Evolutionary conservation across 2,888 invertebrate genomes (phyloP).

Genomic region (Monochamus alternatus): DNA sequence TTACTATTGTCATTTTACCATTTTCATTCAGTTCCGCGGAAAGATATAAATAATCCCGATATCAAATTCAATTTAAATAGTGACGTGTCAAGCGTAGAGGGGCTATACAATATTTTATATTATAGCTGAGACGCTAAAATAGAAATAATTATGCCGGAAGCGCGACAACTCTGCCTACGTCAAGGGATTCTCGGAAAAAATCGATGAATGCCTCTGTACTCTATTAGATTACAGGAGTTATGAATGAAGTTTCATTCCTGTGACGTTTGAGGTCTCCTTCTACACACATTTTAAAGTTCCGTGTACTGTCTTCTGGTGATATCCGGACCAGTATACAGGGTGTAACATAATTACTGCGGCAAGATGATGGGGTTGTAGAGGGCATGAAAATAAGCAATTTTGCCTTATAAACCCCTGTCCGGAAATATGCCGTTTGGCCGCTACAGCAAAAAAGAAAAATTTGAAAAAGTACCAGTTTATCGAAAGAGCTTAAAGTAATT

Average conservation of each 20-base stretch:
- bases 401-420: too few relatives aligned
- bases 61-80: slow-evolving; percentile 7
- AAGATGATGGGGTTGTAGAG: too few relatives aligned
- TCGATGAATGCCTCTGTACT: background rate
- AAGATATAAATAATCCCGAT: background rate
- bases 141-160: background rate
- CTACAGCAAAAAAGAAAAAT: too few relatives aligned
- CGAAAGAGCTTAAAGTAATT: too few relatives aligned
- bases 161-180: background rate
- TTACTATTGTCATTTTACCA: background rate
- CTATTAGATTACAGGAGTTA: background rate
- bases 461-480: too few relatives aligned
- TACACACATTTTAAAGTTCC: too few relatives aligned
- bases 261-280: background rate
- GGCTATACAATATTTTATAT: slow-evolving; percentile 1
- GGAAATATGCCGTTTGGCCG: too few relatives aligned
- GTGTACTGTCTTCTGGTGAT: too few relatives aligned
- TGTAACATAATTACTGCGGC: too few relatives aligned
- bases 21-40: slow-evolving; percentile 10
- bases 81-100: slow-evolving; percentile 1
- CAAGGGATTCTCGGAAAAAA: background rate
- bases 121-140: background rate
- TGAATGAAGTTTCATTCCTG: background rate
- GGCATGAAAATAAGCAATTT: too few relatives aligned
- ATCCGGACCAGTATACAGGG: background rate